Evolutionary conservation across 2,888 invertebrate species (phyloP), one percentile per base, ranked within the genome.

Genomic region (Entomobrya multifasciata): DNA sequence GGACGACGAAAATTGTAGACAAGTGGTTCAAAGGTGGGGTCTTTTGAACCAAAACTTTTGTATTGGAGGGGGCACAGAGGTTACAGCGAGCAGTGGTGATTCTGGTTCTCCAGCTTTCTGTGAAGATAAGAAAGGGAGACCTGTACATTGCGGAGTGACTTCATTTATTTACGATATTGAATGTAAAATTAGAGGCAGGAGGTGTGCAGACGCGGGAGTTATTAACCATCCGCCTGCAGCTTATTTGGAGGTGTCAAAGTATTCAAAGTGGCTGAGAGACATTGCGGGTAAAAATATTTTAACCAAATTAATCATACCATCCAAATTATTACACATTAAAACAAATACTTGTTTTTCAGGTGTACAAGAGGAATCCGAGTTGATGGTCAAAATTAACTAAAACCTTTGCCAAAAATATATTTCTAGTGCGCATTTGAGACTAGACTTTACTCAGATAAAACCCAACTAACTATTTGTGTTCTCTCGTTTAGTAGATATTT

Each of bases 131-230:
- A 83, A 83, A 76, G 83, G 83, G 41, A 22, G 76, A 62, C 83
- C 83, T 13, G 36, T 83, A 0, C 83, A 83, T 41, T 83, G 83
- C 22, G 83, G 83, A 13, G 65, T 83, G 1, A 83, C 83, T 0
- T 83, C 83, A 10, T 83, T 83, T 52, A 83, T 83, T 65, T 83
- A 49, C 41, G 83, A 83, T 30, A 76, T 83, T 52, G 83, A 83
- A 27, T 83, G 83, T n/a, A 83, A 83, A 76, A 83, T 41, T 1
- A 76, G 83, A 20, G 83, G 83, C 1, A 17, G 76, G 30, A 83
- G 36, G 52, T 83, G 83, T n/a, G 47, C 76, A 5, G 52, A 76
- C 22, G 52, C 74, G 36, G 83, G 83, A 13, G 41, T 76, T 3
- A 49, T 15, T 83, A 76, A 49, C n/a, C 83, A 83, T 25, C 83